Evolutionary conservation across 2,797 vertebrate species (phyloP).

Genomic region (Pangasius krempfi): DNA sequence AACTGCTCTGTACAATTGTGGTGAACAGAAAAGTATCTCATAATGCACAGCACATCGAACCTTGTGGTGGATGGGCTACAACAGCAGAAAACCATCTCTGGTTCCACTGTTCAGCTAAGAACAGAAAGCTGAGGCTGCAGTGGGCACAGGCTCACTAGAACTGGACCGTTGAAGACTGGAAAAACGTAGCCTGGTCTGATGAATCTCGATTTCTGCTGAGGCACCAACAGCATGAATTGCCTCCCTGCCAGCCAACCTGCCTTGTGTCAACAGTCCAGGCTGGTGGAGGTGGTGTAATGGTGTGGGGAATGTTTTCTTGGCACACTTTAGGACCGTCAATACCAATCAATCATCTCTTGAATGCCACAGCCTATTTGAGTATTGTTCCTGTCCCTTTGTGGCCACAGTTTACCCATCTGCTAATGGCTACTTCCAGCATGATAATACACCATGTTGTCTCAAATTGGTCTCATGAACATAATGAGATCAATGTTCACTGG

Average conservation of each 20-base stretch:
- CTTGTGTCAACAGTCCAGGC: neutral
- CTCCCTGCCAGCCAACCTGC: neutral
- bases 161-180: neutral
- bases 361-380: neutral
- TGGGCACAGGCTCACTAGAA: neutral
- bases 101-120: neutral
- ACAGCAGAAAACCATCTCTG: neutral
- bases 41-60: no score
- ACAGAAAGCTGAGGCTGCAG: neutral
- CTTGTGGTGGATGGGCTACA: no score
- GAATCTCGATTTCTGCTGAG: neutral
- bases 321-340: neutral
- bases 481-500: neutral
- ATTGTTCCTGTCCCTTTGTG: neutral
- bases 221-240: neutral
- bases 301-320: neutral
- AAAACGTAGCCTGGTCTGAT: neutral
- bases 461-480: neutral
- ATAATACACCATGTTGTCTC: neutral
- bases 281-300: neutral
- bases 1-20: neutral
- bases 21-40: neutral
- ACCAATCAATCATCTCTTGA: neutral
- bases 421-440: neutral
- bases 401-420: neutral